Conservation (phyloP, 2,888 invertebrate genomes). For the Caradrina kadenii region DNA sequence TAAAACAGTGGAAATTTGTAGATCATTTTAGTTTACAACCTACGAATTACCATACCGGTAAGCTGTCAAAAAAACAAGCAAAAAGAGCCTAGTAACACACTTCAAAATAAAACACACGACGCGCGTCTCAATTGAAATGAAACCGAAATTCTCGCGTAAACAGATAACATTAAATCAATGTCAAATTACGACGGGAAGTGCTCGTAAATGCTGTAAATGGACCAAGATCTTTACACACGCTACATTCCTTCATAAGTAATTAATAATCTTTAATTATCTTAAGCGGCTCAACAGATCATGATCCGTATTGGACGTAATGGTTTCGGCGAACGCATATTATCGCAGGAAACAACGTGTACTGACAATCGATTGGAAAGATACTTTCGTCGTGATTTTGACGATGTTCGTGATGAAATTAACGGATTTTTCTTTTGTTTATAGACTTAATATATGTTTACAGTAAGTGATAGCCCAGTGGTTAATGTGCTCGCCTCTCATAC, state of each 20-base stretch:
- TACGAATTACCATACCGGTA: neutral
- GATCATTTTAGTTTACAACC: neutral
- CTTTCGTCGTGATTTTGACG: conserved; percentile 23
- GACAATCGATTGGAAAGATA: neutral
- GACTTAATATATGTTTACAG: too few species aligned
- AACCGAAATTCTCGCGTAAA: conserved; percentile 54
- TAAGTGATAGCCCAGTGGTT: too few species aligned
- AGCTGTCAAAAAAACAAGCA: neutral
- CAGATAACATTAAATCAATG: conserved; percentile 52
- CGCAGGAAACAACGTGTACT: conserved; percentile 13
- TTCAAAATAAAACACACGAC: conserved; percentile 10
- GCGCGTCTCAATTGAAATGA: conserved; percentile 32
- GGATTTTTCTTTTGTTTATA: neutral
- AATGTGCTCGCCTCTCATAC: too few species aligned
- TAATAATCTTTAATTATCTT: conserved; percentile 50
- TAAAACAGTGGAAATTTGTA: neutral
- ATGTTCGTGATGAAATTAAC: neutral
- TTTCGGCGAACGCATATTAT: conserved; percentile 45
- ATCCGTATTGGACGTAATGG: conserved; percentile 55
- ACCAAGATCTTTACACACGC: conserved; percentile 49
- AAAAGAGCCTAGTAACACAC: conserved; percentile 9
- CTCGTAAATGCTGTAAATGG: conserved; percentile 40
- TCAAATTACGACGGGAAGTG: conserved; percentile 48
- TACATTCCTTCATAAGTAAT: conserved; percentile 57
- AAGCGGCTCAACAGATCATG: conserved; percentile 54